A percentile compares a stretch with the other conserved stretches of the same genome.
Conservation (phyloP, 2,797 vertebrate genomes). For the Gymnothorax reevesii region DNA sequence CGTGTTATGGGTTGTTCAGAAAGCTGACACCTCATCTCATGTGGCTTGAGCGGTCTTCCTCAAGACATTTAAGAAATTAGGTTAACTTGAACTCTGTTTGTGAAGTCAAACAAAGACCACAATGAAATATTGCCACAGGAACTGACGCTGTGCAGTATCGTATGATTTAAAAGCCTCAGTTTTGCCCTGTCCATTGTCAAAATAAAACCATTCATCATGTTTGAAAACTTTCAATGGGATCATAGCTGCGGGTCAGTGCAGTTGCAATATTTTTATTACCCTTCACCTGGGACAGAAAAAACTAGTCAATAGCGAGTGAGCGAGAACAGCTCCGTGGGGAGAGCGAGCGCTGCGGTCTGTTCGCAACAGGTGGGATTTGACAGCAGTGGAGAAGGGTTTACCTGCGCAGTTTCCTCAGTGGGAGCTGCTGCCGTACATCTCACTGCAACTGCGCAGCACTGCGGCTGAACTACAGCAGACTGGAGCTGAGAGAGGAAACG, state of each 20-base stretch:
- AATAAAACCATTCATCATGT: neutral
- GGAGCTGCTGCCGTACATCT: neutral
- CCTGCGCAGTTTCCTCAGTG: conserved; percentile 18
- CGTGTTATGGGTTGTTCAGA: neutral
- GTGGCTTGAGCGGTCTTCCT: neutral
- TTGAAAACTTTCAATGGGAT: neutral
- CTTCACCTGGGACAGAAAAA: neutral
- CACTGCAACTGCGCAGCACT: conserved; percentile 26
- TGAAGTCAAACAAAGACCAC: neutral
- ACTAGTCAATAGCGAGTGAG: neutral
- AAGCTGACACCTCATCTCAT: conserved; percentile 17
- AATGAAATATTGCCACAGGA: neutral
- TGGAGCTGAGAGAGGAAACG: neutral
- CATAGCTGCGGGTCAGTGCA: neutral
- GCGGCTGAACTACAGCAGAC: conserved; percentile 11
- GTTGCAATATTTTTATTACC: neutral
- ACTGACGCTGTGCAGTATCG: neutral
- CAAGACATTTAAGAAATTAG: neutral
- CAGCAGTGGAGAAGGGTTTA: neutral
- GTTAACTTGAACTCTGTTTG: neutral
- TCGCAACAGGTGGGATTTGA: conserved; percentile 41
- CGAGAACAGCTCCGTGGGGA: neutral
- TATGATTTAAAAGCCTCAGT: neutral
- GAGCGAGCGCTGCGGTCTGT: conserved; percentile 19
- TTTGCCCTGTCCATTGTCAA: neutral